phyloP scores from a whole-genome alignment of 1,140 invertebrate genomes.

The honey bee (Apis mellifera) region Amel_HAv3.1 CM009936.2:13660001-13660500 shows the following conservation, averaged over 20 bases:
- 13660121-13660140: no score
- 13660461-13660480: neutral
- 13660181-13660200: neutral
- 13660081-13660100: no score
- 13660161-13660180: no score
- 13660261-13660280: constrained; percentile 35
- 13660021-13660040: no score
- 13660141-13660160: no score
- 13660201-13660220: neutral
- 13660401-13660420: constrained; percentile 57
- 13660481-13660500: constrained; percentile 58
- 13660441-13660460: constrained; percentile 27
- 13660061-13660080: no score
- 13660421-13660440: constrained; percentile 43
- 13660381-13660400: constrained; percentile 68
- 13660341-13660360: constrained; percentile 49
- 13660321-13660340: neutral
- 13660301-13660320: no score
- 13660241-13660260: constrained; percentile 39
- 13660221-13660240: no score
- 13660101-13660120: no score
- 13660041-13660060: no score
- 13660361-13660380: neutral
- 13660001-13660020: no score
- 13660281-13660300: no score